Base-by-base conservation (phyloP, 2,888 invertebrate species). In the Salpingus planirostris region DNA sequence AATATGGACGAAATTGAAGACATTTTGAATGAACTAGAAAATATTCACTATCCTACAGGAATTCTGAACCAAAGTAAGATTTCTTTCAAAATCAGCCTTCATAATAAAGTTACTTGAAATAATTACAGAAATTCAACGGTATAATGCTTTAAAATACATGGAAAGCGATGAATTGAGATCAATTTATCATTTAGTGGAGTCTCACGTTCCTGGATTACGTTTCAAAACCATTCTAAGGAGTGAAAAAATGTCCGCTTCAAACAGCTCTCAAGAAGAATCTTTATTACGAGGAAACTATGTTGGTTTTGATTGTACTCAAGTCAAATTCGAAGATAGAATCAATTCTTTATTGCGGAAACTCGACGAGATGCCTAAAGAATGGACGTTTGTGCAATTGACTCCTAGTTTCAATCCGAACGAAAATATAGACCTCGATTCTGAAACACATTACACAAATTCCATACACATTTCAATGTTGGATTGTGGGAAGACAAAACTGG, bases 321-420 rank as follows among this genome's bases (percentile, higher is more conserved):
- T 28, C 11, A 18, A 33, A 12, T 32, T 43, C 12, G 36, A 46
- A 8, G 39, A 44, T 10, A 47, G 46, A 27, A 42, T 58, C n/a
- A 23, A 44, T 28, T 24, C 36, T 6, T 47, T 63, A 45, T 37
- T 58, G 13, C 29, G 46, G 11, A 49, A 52, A 43, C 18, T 62
- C 10, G 30, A 46, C 29, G 57, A 62, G 42, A 48, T 64, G 52
- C 62, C 64, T 2, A 49, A 57, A 55, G 76, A 77, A 62, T 77
- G 77, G 77, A 74, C 74, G 1, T 46, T 77, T 29, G 52, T 77
- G 29, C 77, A 77, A 49, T 38, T 77, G 35, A 73, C 74, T 4
- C 67, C 71, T 0, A 40, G 49, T 5, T 52, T 44, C 42, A 55
- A 49, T 42, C 27, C 44, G 11, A 21, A 47, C 33, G 55, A 59